Evolutionary conservation across 2,888 invertebrate species (phyloP).

Genomic region (Ctenicera cuprea): DNA sequence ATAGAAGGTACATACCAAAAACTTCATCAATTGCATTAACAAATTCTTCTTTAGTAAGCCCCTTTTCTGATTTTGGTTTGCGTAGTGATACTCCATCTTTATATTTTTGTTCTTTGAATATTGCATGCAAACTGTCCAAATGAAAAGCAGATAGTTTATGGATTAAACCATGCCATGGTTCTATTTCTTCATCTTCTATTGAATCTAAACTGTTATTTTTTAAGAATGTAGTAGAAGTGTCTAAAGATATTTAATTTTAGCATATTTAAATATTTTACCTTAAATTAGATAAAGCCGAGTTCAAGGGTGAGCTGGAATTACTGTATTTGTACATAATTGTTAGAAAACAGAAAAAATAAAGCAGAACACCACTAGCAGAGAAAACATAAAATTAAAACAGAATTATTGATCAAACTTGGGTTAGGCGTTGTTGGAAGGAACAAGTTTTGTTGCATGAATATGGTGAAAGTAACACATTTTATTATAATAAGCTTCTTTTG

Average conservation of each 20-base stretch:
- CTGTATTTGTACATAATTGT: constrained; percentile 26
- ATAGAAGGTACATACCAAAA: constrained; percentile 61
- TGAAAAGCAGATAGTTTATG: constrained; percentile 60
- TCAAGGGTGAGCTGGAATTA: constrained; percentile 21
- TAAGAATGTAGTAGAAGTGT: not conserved
- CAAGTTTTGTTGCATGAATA: too few species aligned
- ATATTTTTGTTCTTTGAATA: constrained; percentile 58
- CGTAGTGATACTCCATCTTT: constrained; percentile 12
- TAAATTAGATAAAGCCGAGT: constrained; percentile 41
- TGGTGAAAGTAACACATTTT: too few species aligned
- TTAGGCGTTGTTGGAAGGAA: too few species aligned
- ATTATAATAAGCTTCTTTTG: not conserved
- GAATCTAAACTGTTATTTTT: constrained; percentile 59
- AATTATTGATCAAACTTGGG: constrained; percentile 41
- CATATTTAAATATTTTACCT: constrained; percentile 39
- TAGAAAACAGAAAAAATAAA: not conserved
- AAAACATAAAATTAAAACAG: not conserved
- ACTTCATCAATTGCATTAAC: constrained; percentile 65
- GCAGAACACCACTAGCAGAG: not conserved
- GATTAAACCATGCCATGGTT: constrained; percentile 61
- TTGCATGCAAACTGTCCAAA: constrained; percentile 59
- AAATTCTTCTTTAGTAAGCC: constrained; percentile 67
- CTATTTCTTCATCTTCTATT: constrained; percentile 56
- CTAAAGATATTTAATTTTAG: too few species aligned
- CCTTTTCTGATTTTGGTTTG: constrained; percentile 50